A percentile compares a stretch with the other conserved stretches of the same genome.
Conservation (phyloP, 2,797 vertebrate genomes). For the Lemur catta region DNA sequence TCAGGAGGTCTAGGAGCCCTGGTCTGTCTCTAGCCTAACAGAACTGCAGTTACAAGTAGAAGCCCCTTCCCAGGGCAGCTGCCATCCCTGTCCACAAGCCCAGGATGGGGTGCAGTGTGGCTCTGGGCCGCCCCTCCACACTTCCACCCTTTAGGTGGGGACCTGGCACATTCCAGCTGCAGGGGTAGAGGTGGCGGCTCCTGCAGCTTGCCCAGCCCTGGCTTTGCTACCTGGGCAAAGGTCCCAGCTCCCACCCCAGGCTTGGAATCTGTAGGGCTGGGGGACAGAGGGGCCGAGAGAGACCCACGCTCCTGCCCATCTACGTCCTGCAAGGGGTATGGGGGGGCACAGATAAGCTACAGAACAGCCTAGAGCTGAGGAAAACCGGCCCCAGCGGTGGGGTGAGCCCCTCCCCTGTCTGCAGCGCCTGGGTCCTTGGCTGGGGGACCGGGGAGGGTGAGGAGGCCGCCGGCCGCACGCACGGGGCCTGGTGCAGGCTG, state of each 20-base stretch:
- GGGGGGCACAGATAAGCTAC: conserved; percentile 31
- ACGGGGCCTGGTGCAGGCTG: conserved; percentile 79
- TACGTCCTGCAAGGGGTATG: background rate
- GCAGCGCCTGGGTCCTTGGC: conserved; percentile 71
- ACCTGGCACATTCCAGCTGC: background rate
- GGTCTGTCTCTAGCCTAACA: conserved; percentile 6
- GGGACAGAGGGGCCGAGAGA: background rate
- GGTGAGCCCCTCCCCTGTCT: conserved; percentile 67
- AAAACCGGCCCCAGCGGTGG: conserved; percentile 58
- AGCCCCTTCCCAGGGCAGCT: background rate
- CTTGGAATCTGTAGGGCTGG: background rate
- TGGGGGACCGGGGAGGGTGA: conserved; percentile 67
- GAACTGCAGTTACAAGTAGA: background rate
- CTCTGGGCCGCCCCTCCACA: background rate
- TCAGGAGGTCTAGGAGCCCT: conserved; percentile 29
- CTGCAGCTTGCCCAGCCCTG: background rate
- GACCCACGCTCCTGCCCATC: conserved; percentile 37
- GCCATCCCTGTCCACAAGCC: background rate
- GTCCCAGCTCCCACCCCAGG: background rate
- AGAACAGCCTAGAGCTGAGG: conserved; percentile 69
- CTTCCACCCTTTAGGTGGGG: background rate
- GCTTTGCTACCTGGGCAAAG: background rate
- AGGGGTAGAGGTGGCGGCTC: background rate
- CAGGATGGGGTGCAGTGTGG: background rate
- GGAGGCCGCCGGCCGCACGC: conserved; percentile 81